Percentiles rank a stretch among this genome's conserved stretches.
Conservation (phyloP, 2,888 invertebrate species). For the Meta bourneti region DNA sequence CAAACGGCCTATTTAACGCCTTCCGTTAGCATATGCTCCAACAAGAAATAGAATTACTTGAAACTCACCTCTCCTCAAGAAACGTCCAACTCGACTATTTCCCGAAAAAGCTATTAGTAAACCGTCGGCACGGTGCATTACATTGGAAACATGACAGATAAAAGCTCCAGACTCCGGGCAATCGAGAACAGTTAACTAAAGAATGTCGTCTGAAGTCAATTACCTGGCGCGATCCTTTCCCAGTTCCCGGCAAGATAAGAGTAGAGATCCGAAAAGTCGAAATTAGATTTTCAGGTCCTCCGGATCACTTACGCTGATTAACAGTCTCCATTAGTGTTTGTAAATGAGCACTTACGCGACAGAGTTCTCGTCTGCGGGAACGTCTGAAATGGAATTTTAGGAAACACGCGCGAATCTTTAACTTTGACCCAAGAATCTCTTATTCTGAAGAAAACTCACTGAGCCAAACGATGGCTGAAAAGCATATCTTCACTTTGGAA, state of each 20-base stretch:
- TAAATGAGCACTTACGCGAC: background rate
- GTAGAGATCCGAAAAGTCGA: background rate
- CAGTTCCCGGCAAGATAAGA: too few relatives aligned
- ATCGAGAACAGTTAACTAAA: background rate
- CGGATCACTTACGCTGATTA: slow-evolving; percentile 18
- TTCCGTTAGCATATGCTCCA: too few relatives aligned
- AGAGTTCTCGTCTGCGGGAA: background rate
- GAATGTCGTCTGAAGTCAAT: background rate
- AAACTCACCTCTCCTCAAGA: too few relatives aligned
- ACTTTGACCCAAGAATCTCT: background rate
- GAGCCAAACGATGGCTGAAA: too few relatives aligned
- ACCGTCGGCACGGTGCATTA: background rate
- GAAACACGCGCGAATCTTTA: background rate
- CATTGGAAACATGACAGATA: slow-evolving; percentile 29
- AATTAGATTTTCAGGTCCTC: slow-evolving; percentile 7
- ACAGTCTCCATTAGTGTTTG: slow-evolving; percentile 1
- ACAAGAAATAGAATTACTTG: too few relatives aligned
- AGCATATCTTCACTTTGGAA: too few relatives aligned
- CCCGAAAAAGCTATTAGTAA: slow-evolving; percentile 28
- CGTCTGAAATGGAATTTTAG: background rate
- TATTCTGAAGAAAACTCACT: background rate
- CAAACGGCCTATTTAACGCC: too few relatives aligned
- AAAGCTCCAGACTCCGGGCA: slow-evolving; percentile 6
- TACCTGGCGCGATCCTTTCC: background rate
- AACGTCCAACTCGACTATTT: background rate